phyloP scores from a whole-genome alignment of 2,797 vertebrate species.

The Darevskia mixta region DNA sequence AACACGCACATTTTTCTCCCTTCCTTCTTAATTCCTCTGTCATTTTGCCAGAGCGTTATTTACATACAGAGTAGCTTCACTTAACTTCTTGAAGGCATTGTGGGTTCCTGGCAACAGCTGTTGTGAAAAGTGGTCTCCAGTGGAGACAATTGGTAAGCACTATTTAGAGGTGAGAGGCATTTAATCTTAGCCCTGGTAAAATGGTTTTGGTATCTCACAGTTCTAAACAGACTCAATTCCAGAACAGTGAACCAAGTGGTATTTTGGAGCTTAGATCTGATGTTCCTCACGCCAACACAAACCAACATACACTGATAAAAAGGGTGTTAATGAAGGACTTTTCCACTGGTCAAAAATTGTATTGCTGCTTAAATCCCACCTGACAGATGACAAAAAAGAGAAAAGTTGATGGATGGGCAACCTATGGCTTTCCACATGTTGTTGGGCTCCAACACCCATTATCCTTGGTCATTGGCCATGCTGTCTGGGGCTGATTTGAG shows the following conservation, averaged over 20 bases:
- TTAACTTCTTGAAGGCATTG: neutral
- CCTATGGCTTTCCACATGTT: too few species aligned
- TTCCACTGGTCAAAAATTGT: constrained; percentile 32
- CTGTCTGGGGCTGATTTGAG: too few species aligned
- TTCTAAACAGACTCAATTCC: neutral
- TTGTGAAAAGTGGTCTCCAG: neutral
- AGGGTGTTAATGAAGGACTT: neutral
- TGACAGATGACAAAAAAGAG: neutral
- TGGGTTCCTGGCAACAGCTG: neutral
- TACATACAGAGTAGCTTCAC: neutral
- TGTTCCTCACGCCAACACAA: accelerated
- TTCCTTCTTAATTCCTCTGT: constrained; percentile 31
- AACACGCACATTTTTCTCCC: constrained; percentile 37
- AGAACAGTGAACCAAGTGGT: neutral
- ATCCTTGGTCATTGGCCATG: too few species aligned
- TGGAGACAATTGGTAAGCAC: neutral
- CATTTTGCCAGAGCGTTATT: neutral
- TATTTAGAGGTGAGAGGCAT: constrained; percentile 4
- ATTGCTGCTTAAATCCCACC: constrained; percentile 21
- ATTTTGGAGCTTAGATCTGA: neutral
- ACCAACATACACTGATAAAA: neutral
- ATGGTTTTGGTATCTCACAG: neutral
- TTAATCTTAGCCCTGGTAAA: neutral
- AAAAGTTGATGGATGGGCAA: constrained; percentile 17
- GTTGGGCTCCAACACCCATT: too few species aligned